Evolutionary conservation across 2,797 vertebrate genomes (phyloP), one percentile per base, ranked within the genome.

Genomic region (Xenentodon cancila): DNA sequence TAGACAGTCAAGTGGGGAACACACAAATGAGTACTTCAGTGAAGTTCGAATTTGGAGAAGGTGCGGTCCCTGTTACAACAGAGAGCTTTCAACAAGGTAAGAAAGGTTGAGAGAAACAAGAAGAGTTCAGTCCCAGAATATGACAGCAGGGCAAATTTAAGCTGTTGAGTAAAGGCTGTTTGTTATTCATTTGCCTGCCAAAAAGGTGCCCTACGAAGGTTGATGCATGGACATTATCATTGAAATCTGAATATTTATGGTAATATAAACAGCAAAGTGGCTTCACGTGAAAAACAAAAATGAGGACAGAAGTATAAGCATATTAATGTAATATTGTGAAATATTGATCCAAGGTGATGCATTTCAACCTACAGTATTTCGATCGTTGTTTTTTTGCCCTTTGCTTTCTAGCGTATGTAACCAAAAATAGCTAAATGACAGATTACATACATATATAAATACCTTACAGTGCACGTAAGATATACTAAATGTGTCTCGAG

Each of bases 241-340:
- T 13, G 9, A 42, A 71, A 51, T 64, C 64, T 80, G 63, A 63
- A 75, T 82, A 74, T 80, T 56, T 78, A 88, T 81, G 67, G 63
- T 56, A 87, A 92, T 86, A 73, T 70, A 71, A 65, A 85, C 72
- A 66, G 68, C 64, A 53, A 75, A 67, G 74, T 68, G 71, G 68
- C 60, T 59, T 75, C 25, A 67, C 34, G 30, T 56, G 8, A 37
- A 34, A 53, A 54, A 77, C 50, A 40, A 68, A 78, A 61, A 43
- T 21, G 32, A 64, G 64, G 77, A 73, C 58, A 68, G 66, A 82
- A 78, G 61, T 84, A 71, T 37, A 77, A 89, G 85, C 71, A 79
- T 87, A 88, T 88, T 86, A 90, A 92, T 91, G 91, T 87, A 88
- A 91, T 92, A 92, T 90, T 85, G 92, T 91, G 91, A 86, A 88